A percentile compares a stretch with the other conserved stretches of the same genome.
Evolutionary conservation across 2,888 invertebrate species (phyloP).

Genomic region (Anagyrus pseudococci): DNA sequence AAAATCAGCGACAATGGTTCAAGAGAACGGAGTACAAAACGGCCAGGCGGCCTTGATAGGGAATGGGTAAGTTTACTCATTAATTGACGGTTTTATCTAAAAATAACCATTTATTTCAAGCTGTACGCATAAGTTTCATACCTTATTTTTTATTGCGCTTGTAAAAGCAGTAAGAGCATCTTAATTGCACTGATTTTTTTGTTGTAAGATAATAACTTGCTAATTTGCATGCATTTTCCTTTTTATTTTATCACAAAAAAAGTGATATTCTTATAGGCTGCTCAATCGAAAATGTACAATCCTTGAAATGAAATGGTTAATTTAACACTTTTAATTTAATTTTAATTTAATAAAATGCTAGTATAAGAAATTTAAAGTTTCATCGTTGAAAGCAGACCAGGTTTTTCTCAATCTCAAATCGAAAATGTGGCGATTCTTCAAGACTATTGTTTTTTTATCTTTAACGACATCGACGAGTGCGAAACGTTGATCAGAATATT

Average conservation of each 20-base stretch:
- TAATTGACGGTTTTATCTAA: background rate
- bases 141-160: no score
- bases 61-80: conserved; percentile 31
- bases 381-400: conserved; percentile 3
- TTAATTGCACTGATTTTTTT: no score
- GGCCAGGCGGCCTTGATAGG: conserved; percentile 42
- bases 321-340: no score
- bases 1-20: conserved; percentile 42
- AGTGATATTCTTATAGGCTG: no score
- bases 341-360: conserved; percentile 1
- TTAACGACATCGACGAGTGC: background rate
- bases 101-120: background rate
- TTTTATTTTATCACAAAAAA: no score
- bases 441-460: background rate
- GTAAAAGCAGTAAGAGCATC: no score
- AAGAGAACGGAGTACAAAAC: conserved; percentile 43
- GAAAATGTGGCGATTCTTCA: background rate
- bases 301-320: no score
- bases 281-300: no score
- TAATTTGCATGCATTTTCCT: no score
- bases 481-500: background rate
- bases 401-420: conserved; percentile 5
- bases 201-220: no score
- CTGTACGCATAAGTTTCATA: background rate
- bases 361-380: conserved; percentile 21